Conservation (phyloP, 1,140 invertebrate species). For the Mactra quadrangularis region DNA sequence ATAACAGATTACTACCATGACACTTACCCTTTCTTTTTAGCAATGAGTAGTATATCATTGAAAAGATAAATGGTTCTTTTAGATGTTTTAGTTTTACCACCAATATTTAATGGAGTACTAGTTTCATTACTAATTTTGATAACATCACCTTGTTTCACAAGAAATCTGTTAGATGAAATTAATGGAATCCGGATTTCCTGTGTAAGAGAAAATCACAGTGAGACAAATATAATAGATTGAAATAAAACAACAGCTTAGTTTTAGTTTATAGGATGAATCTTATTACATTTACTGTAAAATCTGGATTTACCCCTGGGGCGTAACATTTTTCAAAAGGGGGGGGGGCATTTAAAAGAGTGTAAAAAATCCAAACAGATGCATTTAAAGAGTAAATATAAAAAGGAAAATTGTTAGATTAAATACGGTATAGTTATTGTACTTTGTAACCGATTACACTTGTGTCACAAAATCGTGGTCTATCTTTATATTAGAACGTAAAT, state of each 20-base stretch:
- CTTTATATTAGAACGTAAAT: too few relatives aligned
- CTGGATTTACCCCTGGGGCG: not conserved
- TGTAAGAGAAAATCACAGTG: too few relatives aligned
- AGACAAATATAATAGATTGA: not conserved
- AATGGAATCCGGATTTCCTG: constrained; percentile 86
- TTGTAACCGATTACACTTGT: too few relatives aligned
- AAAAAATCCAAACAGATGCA: too few relatives aligned
- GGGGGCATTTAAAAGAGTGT: too few relatives aligned
- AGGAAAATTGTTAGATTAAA: too few relatives aligned
- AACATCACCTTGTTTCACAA: constrained; percentile 93
- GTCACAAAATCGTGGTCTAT: too few relatives aligned
- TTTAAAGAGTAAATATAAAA: not conserved
- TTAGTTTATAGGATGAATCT: not conserved
- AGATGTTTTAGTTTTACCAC: constrained; percentile 68
- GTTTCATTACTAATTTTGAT: constrained; percentile 91
- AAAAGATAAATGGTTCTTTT: constrained; percentile 93
- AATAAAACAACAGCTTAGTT: not conserved
- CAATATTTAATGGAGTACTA: constrained; percentile 85
- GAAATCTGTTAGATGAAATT: constrained; percentile 89
- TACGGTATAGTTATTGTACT: not conserved
- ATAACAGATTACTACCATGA: not conserved
- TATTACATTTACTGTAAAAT: not conserved
- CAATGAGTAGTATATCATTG: constrained; percentile 95
- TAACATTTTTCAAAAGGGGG: too few relatives aligned
- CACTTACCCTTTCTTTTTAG: constrained; percentile 89